Evolutionary conservation across 1,140 invertebrate genomes (phyloP).

Genomic region (Microvelia longipes): DNA sequence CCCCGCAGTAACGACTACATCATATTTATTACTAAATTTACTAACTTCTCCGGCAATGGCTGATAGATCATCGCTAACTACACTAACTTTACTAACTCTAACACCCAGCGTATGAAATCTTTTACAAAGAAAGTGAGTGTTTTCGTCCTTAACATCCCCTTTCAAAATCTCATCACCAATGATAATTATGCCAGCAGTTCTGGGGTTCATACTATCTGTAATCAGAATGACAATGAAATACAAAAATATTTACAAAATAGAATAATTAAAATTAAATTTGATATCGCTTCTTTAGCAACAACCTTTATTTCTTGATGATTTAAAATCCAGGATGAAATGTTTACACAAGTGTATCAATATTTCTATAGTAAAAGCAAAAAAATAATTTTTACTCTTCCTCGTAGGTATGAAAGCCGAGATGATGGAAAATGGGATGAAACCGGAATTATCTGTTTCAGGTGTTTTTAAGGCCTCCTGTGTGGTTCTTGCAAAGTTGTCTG

Average conservation of each 20-base stretch:
- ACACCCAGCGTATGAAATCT: constrained; percentile 48
- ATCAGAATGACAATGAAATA: neutral
- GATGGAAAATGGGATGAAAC: too few relatives aligned
- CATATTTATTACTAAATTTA: constrained; percentile 42
- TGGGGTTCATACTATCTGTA: neutral
- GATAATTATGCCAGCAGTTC: constrained; percentile 38
- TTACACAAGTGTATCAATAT: too few relatives aligned
- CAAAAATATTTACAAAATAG: neutral
- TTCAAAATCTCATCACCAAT: constrained; percentile 79
- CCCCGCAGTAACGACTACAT: constrained; percentile 59
- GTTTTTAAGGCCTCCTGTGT: too few relatives aligned
- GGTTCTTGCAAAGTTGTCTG: too few relatives aligned
- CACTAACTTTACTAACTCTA: constrained; percentile 48
- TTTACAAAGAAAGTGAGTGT: constrained; percentile 51
- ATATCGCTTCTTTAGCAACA: constrained; percentile 2
- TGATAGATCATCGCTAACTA: constrained; percentile 52
- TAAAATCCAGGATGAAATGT: too few relatives aligned
- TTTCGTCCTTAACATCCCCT: constrained; percentile 57
- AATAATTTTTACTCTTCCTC: too few relatives aligned
- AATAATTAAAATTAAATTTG: constrained; percentile 6
- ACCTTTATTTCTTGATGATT: neutral
- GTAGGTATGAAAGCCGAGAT: too few relatives aligned
- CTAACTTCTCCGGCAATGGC: constrained; percentile 51
- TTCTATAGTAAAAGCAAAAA: too few relatives aligned
- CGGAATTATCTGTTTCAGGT: too few relatives aligned